Conservation (phyloP, 2,797 vertebrate species). For the Holocentrus rufus region DNA sequence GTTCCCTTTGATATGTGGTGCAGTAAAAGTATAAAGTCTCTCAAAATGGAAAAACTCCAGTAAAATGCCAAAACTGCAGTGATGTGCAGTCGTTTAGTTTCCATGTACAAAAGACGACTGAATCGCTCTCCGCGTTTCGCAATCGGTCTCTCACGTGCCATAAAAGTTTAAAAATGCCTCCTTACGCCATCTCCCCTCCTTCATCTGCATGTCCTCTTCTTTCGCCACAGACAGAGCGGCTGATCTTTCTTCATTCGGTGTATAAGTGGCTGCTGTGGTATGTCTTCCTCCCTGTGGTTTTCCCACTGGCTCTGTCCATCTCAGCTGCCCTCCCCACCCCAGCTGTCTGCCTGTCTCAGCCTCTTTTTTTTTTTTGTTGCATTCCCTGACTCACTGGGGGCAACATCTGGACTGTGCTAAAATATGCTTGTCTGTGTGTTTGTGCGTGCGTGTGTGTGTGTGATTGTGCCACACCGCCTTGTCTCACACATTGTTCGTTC, state of each 20-base stretch:
- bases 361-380: too few relatives aligned
- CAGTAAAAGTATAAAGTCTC: too few relatives aligned
- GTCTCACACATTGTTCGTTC: constrained; percentile 29
- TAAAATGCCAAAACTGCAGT: too few relatives aligned
- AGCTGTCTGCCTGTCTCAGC: constrained; percentile 65
- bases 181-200: background rate
- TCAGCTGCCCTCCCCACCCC: constrained; percentile 42
- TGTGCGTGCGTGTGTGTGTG: background rate
- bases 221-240: background rate
- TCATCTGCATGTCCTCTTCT: background rate
- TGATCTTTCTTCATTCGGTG: background rate
- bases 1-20: too few relatives aligned
- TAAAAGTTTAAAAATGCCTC: too few relatives aligned
- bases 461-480: constrained; percentile 11
- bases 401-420: constrained; percentile 67
- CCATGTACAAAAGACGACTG: too few relatives aligned
- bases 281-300: constrained; percentile 61
- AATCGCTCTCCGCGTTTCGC: too few relatives aligned
- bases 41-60: too few relatives aligned
- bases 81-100: too few relatives aligned
- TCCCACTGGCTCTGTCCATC: constrained; percentile 64
- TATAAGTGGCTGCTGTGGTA: background rate
- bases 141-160: too few relatives aligned
- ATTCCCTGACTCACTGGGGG: constrained; percentile 71
- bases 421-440: constrained; percentile 3